phyloP scores from a whole-genome alignment of 2,797 vertebrate genomes.

The Aythya fuligula region DNA sequence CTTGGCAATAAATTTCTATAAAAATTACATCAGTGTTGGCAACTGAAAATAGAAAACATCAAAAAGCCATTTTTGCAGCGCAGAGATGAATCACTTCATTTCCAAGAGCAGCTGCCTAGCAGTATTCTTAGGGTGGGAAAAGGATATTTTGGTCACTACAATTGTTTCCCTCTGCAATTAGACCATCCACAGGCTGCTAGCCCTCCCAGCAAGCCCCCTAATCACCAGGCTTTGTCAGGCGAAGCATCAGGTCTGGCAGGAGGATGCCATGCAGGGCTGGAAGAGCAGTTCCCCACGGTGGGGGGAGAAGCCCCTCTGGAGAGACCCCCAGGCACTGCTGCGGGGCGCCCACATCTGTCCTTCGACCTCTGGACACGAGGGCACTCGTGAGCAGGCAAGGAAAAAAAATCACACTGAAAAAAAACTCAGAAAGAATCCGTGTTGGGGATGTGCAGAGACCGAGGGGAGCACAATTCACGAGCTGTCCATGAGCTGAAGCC shows the following conservation, averaged over 20 bases:
- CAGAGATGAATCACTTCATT: not conserved
- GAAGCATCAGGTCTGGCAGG: not conserved
- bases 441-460: not conserved
- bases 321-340: too few species aligned
- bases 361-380: not conserved
- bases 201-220: not conserved
- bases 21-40: not conserved
- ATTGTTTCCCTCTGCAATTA: not conserved
- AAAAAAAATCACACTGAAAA: not conserved
- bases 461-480: not conserved
- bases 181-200: fast-evolving
- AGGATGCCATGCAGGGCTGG: too few species aligned
- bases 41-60: not conserved
- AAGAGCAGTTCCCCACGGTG: too few species aligned
- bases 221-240: not conserved
- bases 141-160: not conserved
- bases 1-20: not conserved
- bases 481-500: not conserved
- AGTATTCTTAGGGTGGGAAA: fast-evolving
- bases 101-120: fast-evolving
- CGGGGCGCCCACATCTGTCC: too few species aligned
- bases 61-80: not conserved
- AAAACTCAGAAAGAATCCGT: not conserved
- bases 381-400: fast-evolving
- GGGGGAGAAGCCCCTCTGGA: not conserved